Conservation (phyloP, 2,888 invertebrate genomes). For the Caenorhabditis auriculariae region DNA sequence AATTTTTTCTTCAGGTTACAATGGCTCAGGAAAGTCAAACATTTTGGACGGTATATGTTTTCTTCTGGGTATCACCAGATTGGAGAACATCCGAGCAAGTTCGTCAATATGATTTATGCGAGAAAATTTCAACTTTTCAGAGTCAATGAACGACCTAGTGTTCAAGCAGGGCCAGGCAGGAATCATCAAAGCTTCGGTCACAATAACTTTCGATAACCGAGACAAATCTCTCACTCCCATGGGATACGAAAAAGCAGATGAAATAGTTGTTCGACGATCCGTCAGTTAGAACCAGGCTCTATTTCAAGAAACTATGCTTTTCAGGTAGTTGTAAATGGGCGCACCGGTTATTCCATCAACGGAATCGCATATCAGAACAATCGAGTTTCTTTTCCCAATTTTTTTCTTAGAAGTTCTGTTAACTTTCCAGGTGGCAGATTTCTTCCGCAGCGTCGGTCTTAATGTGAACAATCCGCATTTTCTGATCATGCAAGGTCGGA, state of each 20-base stretch:
- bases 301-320: slow-evolving; percentile 1
- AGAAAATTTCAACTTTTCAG: slow-evolving; percentile 67
- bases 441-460: slow-evolving; percentile 92
- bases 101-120: not conserved
- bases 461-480: slow-evolving; percentile 99
- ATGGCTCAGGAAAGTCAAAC: slow-evolving; percentile 57
- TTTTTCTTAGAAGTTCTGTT: not conserved
- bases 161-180: slow-evolving; percentile 96
- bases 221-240: slow-evolving; percentile 79
- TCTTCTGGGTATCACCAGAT: slow-evolving; percentile 88
- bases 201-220: slow-evolving; percentile 88
- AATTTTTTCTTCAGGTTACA: slow-evolving; percentile 25
- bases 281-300: slow-evolving; percentile 6
- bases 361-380: slow-evolving; percentile 87
- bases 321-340: slow-evolving; percentile 60
- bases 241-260: slow-evolving; percentile 85
- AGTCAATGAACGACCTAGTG: slow-evolving; percentile 88
- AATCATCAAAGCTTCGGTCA: slow-evolving; percentile 89
- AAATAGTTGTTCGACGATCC: slow-evolving; percentile 75
- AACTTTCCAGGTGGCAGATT: slow-evolving; percentile 74
- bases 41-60: slow-evolving; percentile 97
- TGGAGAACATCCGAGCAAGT: slow-evolving; percentile 67
- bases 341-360: slow-evolving; percentile 84
- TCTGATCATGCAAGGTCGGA: slow-evolving; percentile 97
- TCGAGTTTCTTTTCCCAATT: slow-evolving; percentile 16